Evolutionary conservation across 2,797 vertebrate species (phyloP).

Genomic region (Arrhamphus sclerolepis): DNA sequence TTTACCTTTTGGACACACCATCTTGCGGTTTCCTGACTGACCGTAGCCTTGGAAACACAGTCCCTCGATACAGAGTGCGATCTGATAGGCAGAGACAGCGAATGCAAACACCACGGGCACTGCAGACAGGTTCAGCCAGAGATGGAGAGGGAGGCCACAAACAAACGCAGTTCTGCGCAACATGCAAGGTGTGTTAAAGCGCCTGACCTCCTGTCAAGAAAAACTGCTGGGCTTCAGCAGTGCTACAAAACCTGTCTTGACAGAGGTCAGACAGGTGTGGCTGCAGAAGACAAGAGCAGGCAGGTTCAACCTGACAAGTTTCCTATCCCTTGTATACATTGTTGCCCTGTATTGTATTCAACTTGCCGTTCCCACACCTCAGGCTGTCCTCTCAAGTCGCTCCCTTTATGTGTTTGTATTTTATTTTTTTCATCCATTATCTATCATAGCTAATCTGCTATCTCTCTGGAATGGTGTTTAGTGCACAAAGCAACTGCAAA

Average conservation of each 20-base stretch:
- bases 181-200: slow-evolving; percentile 73
- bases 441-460: slow-evolving; percentile 32
- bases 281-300: slow-evolving; percentile 47
- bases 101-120: slow-evolving; percentile 52
- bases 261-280: slow-evolving; percentile 68
- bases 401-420: slow-evolving; percentile 23
- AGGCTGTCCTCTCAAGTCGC: slow-evolving; percentile 28
- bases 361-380: slow-evolving; percentile 43
- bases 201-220: slow-evolving; percentile 68
- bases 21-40: slow-evolving; percentile 40
- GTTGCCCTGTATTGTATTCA: slow-evolving; percentile 62
- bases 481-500: slow-evolving; percentile 33
- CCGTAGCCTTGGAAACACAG: slow-evolving; percentile 29
- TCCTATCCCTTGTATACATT: slow-evolving; percentile 18
- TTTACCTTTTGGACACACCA: slow-evolving; percentile 63
- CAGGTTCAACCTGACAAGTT: slow-evolving; percentile 52
- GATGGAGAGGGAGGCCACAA: slow-evolving; percentile 13
- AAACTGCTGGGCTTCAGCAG: slow-evolving; percentile 38
- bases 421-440: slow-evolving; percentile 29
- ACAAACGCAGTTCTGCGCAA: slow-evolving; percentile 47
- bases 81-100: slow-evolving; percentile 67
- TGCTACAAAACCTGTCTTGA: slow-evolving; percentile 65
- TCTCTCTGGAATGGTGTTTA: slow-evolving; percentile 16
- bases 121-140: slow-evolving; percentile 32
- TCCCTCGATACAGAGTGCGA: slow-evolving; percentile 41